Evolutionary conservation across 1,140 invertebrate species (phyloP).

Genomic region (Cardiocondyla obscurior): DNA sequence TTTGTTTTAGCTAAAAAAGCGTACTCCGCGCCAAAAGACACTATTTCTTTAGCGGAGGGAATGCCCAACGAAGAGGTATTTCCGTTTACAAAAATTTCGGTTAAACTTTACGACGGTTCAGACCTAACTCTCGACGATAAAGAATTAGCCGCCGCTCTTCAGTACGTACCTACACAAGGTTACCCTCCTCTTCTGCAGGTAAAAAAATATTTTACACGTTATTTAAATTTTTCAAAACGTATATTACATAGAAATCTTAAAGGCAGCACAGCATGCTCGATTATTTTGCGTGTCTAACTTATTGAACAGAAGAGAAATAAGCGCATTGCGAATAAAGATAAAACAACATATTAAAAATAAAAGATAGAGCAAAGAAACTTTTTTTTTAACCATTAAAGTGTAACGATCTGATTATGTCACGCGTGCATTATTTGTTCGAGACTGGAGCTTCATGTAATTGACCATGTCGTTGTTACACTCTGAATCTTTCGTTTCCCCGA

Average conservation of each 20-base stretch:
- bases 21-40: slow-evolving; percentile 86
- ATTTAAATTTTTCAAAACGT: neutral
- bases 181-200: slow-evolving; percentile 87
- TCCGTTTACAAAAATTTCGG: slow-evolving; percentile 88
- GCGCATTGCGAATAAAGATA: neutral
- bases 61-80: slow-evolving; percentile 91
- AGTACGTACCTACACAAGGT: slow-evolving; percentile 90
- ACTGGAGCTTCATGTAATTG: neutral
- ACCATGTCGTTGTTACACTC: neutral
- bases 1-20: slow-evolving; percentile 86
- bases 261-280: neutral
- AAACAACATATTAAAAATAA: neutral
- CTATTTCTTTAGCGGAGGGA: slow-evolving; percentile 90
- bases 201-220: neutral
- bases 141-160: slow-evolving; percentile 86
- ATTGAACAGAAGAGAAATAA: neutral
- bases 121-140: slow-evolving; percentile 85
- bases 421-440: neutral
- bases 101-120: slow-evolving; percentile 86
- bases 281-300: neutral
- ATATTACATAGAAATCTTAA: neutral
- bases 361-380: neutral
- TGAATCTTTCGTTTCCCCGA: slow-evolving; percentile 24
- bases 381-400: too few species aligned
- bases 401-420: neutral